Percentiles rank a stretch among this genome's conserved stretches.
These are phyloP conservation scores for Patiria miniata DNA, from an alignment of 35 echinoderm and acorn worm species.

Conservation along the genomic window DNA sequence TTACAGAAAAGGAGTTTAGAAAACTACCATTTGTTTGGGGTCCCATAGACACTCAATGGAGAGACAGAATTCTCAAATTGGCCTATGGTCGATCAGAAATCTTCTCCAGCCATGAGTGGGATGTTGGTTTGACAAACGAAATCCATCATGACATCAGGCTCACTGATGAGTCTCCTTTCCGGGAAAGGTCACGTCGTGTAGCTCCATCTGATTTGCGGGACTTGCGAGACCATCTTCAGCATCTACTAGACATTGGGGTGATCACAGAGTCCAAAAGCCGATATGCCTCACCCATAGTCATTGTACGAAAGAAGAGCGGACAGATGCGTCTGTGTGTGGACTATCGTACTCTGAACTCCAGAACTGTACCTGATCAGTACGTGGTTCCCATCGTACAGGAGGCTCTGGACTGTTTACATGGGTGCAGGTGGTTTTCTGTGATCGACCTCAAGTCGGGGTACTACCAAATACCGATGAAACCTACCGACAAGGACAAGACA, in stretches of 20 bases:
- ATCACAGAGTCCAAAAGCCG: too few species aligned
- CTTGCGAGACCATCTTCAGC: constrained; percentile 33
- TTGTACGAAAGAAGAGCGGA: constrained; percentile 75
- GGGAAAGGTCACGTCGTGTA: constrained; percentile 41
- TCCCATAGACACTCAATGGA: constrained; percentile 21
- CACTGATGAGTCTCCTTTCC: constrained; percentile 54
- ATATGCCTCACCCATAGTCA: constrained; percentile 75
- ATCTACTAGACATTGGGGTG: constrained; percentile 33
- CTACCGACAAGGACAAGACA: constrained; percentile 69
- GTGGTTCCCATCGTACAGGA: constrained; percentile 67
- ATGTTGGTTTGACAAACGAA: constrained; percentile 29
- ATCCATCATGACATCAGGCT: constrained; percentile 41
- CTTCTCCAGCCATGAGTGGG: constrained; percentile 43
- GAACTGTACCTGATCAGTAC: too few species aligned
- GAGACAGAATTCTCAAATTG: constrained; percentile 12
- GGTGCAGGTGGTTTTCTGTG: constrained; percentile 65
- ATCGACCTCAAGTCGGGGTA: constrained; percentile 77
- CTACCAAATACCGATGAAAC: constrained; percentile 57
- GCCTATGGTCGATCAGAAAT: constrained; percentile 26
- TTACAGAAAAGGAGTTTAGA: constrained; percentile 2
- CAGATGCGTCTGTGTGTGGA: constrained; percentile 63
- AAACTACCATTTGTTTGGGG: constrained; percentile 60
- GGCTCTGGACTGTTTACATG: constrained; percentile 52
- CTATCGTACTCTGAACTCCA: constrained; percentile 63
- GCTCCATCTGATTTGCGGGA: constrained; percentile 34